Evolutionary conservation across 2,113 vertebrate species (phyloP), one percentile per base, ranked within the genome.

Genomic region (Hemibagrus wyckioides): DNA sequence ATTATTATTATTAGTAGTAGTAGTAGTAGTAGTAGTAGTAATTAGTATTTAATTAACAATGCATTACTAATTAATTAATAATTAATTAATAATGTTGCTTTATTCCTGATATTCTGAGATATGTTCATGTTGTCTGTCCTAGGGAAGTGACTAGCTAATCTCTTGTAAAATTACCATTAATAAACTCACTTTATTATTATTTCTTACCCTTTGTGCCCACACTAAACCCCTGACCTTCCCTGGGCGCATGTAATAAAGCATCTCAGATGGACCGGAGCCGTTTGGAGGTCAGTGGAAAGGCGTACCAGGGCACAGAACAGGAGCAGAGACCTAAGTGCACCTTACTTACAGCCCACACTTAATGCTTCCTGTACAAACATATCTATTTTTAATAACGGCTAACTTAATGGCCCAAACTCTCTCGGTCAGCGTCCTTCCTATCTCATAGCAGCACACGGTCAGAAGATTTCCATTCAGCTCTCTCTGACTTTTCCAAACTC

Each of bases 311-410:
- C 39, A 86, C 90, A 90, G 94, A 93, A 92, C 94, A 92, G 87
- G 85, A 89, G 91, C 92, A 83, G 89, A 88, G 89, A 89, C 92
- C 90, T 94, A 93, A 94, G 93, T 94, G 92, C 90, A 93, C 90
- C 94, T 93, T 93, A 94, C 91, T 94, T 95, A 93, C 92, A 93
- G 91, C 88, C 91, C 88, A 88, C 89, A 87, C 91, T 90, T 94
- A 93, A 92, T 93, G 92, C 91, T 93, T 93, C 92, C 91, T 86
- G 88, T 88, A 86, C 50, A 86, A 91, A 84, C 85, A 84, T 88
- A 90, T 91, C 87, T 85, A 91, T 90, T 88, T 90, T 90, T 88
- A 83, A 92, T 93, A 92, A 95, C 88, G 89, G 88, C 88, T 88
- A 93, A 91, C 87, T 88, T 92, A 91, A 93, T 89, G 91, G 85